Base-by-base conservation (phyloP, 1,140 invertebrate species). In the Dreissena polymorpha region DNA sequence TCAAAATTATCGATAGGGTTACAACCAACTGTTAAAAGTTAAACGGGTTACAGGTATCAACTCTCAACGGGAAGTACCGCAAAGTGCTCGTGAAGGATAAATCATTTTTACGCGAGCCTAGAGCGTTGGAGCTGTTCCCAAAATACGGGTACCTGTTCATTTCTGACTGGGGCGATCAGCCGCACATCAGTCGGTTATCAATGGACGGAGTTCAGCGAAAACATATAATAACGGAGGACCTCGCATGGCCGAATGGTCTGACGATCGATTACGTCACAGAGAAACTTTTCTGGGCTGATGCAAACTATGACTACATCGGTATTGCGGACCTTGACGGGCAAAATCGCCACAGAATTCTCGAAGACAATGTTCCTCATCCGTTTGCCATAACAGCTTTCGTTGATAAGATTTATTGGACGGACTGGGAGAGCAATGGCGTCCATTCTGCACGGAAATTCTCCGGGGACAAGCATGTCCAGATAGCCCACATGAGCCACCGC, bases 101-200 rank as follows among this genome's bases (percentile, higher is more conserved):
- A 53, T 21, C 64, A 0, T 90, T 98, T 98, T 0, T 98, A 98
- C 90, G 94, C 97, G 86, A 90, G 85, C 98, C 98, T 0, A 94
- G 98, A 89, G 98, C 98, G 0, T 97, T 99, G 95, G 97, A 97
- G 88, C 92, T 99, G 25, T 98, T 99, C 94, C 98, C 98, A 0
- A 96, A 95, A 39, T 87, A 88, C 23, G 91, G 90, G 8, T 88
- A 84, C 95, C 93, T 99, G 10, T 99, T 99, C 94, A 99, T 98
- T 97, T 99, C 98, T 0, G 98, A 99, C 92, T 99, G 98, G 98
- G 98, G 98, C 55, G 98, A 99, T 90, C 97, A 98, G 93, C 98
- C 99, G 0, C 93, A 99, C 10, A 97, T 99, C 73, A 98, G 99
- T 93, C 94, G 98, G 83, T 96, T 98, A 6, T 97, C 97, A n/a